These are phyloP conservation scores for Elysia crispata DNA, from an alignment of 2,888 invertebrate genomes.

Conservation along the genomic window DNA sequence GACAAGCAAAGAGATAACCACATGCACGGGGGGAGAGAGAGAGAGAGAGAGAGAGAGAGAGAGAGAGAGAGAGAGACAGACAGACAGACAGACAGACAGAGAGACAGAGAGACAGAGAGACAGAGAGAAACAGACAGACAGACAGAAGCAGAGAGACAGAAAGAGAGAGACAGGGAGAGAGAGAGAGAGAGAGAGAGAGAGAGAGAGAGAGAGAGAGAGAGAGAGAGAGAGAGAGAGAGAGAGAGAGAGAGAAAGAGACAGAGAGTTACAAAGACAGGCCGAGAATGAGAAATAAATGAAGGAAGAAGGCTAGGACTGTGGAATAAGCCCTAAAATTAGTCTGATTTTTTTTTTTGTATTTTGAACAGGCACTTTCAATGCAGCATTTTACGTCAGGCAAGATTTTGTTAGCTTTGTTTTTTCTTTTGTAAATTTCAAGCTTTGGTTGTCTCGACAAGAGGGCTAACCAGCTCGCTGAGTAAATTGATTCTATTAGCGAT, in stretches of 20 bases:
- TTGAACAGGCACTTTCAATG: too few species aligned
- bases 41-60: neutral
- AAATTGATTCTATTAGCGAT: too few species aligned
- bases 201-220: neutral
- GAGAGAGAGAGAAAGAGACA: neutral
- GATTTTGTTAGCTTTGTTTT: too few species aligned
- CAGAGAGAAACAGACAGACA: neutral
- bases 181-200: neutral
- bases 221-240: neutral
- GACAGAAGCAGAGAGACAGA: conserved; percentile 15
- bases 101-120: too few species aligned
- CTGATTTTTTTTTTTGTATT: too few species aligned
- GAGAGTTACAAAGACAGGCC: conserved; percentile 6
- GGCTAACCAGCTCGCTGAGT: too few species aligned
- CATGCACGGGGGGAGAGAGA: neutral
- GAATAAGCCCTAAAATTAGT: too few species aligned
- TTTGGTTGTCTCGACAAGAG: too few species aligned
- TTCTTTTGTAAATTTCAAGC: too few species aligned
- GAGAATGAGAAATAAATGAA: neutral
- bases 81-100: neutral
- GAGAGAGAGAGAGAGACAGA: neutral
- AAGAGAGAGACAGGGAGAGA: conserved; percentile 26
- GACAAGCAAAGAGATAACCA: conserved; percentile 6
- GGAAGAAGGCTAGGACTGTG: too few species aligned
- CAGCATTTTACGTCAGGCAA: too few species aligned